Conservation (phyloP, 2,797 vertebrate species). For the Echeneis naucrates region DNA sequence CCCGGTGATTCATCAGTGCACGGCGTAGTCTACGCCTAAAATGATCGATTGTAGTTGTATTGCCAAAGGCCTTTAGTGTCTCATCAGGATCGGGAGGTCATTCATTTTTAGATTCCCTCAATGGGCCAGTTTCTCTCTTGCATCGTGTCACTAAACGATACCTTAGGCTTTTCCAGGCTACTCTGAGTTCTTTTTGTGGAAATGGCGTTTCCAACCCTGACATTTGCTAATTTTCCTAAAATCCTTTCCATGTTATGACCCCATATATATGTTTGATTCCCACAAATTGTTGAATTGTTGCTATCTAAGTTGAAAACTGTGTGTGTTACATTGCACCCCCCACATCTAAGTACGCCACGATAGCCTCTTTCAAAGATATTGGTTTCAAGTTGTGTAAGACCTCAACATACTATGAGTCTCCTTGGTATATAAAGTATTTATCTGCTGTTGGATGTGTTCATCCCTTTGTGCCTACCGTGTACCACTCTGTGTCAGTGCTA, state of each 20-base stretch:
- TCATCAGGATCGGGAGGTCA: slow-evolving; percentile 41
- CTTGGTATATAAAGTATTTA: background rate
- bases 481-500: slow-evolving; percentile 57
- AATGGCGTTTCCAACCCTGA: slow-evolving; percentile 17
- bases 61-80: slow-evolving; percentile 50
- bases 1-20: slow-evolving; percentile 62
- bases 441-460: slow-evolving; percentile 28
- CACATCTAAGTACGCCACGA: background rate
- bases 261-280: background rate
- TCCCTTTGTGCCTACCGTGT: slow-evolving; percentile 41
- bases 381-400: slow-evolving; percentile 9
- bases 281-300: slow-evolving; percentile 4
- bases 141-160: slow-evolving; percentile 40
- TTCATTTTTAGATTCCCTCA: slow-evolving; percentile 38
- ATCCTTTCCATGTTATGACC: background rate
- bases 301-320: slow-evolving; percentile 20
- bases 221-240: slow-evolving; percentile 24
- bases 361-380: slow-evolving; percentile 17
- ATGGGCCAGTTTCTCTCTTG: slow-evolving; percentile 23
- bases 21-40: slow-evolving; percentile 60
- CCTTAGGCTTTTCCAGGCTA: slow-evolving; percentile 12
- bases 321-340: background rate
- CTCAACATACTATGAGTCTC: background rate
- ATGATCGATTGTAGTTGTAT: slow-evolving; percentile 48
- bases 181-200: slow-evolving; percentile 16